Base-by-base conservation (phyloP, 2,888 invertebrate species). In the Oxyscelio sp. region DNA sequence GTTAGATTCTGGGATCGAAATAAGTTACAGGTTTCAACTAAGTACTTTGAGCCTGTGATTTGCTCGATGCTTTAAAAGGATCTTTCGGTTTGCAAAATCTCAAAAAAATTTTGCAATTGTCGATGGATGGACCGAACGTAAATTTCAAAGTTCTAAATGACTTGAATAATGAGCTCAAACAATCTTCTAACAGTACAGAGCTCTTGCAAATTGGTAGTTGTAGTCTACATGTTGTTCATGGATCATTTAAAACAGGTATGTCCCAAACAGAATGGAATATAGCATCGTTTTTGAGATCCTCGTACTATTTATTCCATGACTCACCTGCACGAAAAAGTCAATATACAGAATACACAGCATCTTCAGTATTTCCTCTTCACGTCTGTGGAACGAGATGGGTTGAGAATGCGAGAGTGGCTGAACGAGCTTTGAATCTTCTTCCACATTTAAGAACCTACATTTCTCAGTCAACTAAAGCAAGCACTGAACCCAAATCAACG, bases 301-400 rank as follows among this genome's bases (percentile, higher is more conserved):
- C 87, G n/a, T 90, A 89, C 50, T 86, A 88, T 52, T 65, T 92
- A 5, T 92, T 92, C 58, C 89, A 91, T 63, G 87, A 92, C 68
- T 81, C 86, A 8, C 89, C 92, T 43, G 85, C 89, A 31, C 85
- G 90, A 59, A 71, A 87, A 68, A 87, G 83, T 13, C 89, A 90
- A 56, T 92, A 88, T 58, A 85, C 73, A 3, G 56, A 58, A 27
- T 48, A 75, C 27, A 84, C 89, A 5, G 68, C 71, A 6, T 85
- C 66, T 43, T 24, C 75, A 22, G 8, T 74, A 50, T 89, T 91
- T 66, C 91, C 91, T 1, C 22, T 87, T 40, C 89, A 89, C 56
- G 92, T 88, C 52, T 89, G 88, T 71, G 83, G 85, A n/a, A 73
- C 79, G 4, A 52, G 89, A 48, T 90, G 90, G 90, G 63, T 89